Evolutionary conservation across 1,140 invertebrate genomes (phyloP), one percentile per base, ranked within the genome.

Genomic region (Berghia stephanieae): DNA sequence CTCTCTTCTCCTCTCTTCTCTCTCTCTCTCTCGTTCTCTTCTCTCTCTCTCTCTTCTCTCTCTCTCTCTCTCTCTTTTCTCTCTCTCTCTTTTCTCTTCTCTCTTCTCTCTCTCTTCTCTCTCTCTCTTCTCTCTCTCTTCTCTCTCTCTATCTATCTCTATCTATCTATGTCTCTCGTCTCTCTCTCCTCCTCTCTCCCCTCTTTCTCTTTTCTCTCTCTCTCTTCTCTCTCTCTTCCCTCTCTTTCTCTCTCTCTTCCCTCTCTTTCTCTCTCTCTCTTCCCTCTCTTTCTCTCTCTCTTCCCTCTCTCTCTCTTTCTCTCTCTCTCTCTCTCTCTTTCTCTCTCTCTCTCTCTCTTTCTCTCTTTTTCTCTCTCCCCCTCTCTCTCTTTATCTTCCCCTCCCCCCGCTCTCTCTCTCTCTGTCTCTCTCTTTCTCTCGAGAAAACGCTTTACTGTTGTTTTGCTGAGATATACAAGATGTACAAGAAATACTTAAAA

Each of bases 1-100:
- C 43, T 38, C 63, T 67, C 40, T 67, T 69, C 34, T 69, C 21
- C 44, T 24, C 34, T 34, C 38, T 40, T 75, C 46, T 66, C 31
- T 72, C 46, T 36, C 31, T 27, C 27, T 18, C n/a, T 72, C 24
- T 40, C n/a, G 24, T 4, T 6, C 34, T 57, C 5, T 57, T 31
- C 55, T 70, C 36, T 70, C 36, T 44, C 36, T 70, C 42, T 44
- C 68, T 24, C 36, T 24, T 24, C 6, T 44, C 34, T 18, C 21
- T 3, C 38, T 16, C 10, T 0, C 24, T 5, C 43, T 31, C 10
- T 16, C 2, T n/a, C 27, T 18, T 46, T 27, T 49, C 3, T 27
- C 21, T 24, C 38, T 24, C 38, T 43, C 21, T 6, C 38, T 43
- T 1, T 42, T n/a, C 38, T 8, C 24, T 13, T 43, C 10, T 69